phyloP scores from a whole-genome alignment of 2,797 vertebrate species.

The Brotula barbata region DNA sequence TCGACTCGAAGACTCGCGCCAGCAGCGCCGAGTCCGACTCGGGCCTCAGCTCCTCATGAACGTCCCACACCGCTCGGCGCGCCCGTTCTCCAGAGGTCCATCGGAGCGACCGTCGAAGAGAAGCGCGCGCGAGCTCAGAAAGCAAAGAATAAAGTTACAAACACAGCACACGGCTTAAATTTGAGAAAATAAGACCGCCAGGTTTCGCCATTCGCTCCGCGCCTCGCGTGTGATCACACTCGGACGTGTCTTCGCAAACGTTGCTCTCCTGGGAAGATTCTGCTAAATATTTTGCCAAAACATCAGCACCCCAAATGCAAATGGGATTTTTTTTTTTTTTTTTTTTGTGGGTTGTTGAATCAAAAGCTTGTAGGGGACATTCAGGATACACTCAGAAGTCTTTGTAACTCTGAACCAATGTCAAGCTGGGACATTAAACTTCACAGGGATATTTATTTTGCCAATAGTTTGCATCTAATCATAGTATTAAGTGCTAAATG shows the following conservation, averaged over 20 bases:
- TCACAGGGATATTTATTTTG: conserved; percentile 35
- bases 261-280: too few species aligned
- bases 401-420: neutral
- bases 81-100: neutral
- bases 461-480: conserved; percentile 21
- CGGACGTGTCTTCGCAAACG: neutral
- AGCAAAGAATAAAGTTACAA: neutral
- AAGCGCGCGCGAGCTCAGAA: neutral
- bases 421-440: conserved; percentile 2
- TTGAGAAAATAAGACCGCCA: too few species aligned
- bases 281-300: conserved; percentile 41
- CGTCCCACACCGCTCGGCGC: neutral
- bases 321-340: neutral
- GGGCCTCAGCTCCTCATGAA: conserved; percentile 77
- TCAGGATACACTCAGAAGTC: neutral
- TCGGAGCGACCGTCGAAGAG: neutral
- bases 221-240: neutral
- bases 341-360: too few species aligned
- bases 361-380: too few species aligned
- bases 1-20: conserved; percentile 45
- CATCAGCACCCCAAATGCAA: neutral
- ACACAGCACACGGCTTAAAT: too few species aligned
- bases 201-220: neutral
- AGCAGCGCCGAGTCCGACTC: conserved; percentile 75
- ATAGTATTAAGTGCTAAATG: conserved; percentile 37